Conservation (phyloP, 2,113 vertebrate species). For the Oryzias celebensis region DNA sequence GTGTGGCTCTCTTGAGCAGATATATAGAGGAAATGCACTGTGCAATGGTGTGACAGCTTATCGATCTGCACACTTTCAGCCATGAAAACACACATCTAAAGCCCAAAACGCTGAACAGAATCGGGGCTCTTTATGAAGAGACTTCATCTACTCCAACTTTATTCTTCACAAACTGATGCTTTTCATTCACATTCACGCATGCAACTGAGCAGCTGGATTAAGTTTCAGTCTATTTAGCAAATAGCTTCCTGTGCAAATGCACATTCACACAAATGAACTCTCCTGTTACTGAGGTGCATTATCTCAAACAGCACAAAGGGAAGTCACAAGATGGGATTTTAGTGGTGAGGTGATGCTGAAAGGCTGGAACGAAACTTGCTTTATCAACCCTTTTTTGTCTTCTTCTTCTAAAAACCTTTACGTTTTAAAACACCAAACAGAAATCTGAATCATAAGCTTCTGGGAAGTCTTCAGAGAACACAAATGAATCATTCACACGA, state of each 20-base stretch:
- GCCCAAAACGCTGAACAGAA: too few species aligned
- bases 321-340: slow-evolving; percentile 42
- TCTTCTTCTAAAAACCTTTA: not conserved
- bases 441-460: not conserved
- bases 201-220: slow-evolving; percentile 55
- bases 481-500: not conserved
- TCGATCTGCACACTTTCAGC: slow-evolving; percentile 32
- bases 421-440: not conserved
- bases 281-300: slow-evolving; percentile 35
- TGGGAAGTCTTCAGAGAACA: slow-evolving; percentile 1
- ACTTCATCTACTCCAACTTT: slow-evolving; percentile 33
- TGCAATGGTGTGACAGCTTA: slow-evolving; percentile 41
- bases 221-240: slow-evolving; percentile 59
- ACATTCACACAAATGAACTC: slow-evolving; percentile 45
- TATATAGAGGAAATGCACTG: slow-evolving; percentile 33
- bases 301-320: slow-evolving; percentile 33
- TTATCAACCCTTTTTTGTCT: slow-evolving; percentile 5
- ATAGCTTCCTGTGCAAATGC: slow-evolving; percentile 39
- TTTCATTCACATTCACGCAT: slow-evolving; percentile 50
- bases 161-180: slow-evolving; percentile 48
- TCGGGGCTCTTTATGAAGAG: too few species aligned
- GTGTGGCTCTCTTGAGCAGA: slow-evolving; percentile 37
- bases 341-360: slow-evolving; percentile 17
- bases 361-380: slow-evolving; percentile 22
- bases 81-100: not conserved